Conservation (phyloP, 2,888 invertebrate species). For the Patella caerulea region DNA sequence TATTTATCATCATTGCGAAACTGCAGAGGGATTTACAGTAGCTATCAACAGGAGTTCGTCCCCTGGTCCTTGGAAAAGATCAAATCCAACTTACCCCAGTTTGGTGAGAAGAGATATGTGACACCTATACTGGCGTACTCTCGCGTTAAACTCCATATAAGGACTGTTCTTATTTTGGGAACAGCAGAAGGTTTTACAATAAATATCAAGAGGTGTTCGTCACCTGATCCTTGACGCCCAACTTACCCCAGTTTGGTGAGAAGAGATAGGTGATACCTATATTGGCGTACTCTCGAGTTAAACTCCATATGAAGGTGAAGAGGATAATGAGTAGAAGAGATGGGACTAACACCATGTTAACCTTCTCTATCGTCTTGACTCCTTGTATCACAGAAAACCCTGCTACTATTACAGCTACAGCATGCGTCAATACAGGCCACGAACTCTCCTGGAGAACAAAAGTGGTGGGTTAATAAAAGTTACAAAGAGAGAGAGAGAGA, state of each 20-base stretch:
- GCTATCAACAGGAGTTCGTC: no score
- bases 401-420: slow-evolving; percentile 49
- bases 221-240: not conserved
- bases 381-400: slow-evolving; percentile 59
- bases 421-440: slow-evolving; percentile 63
- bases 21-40: no score
- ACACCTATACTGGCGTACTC: slow-evolving; percentile 56
- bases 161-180: slow-evolving; percentile 18
- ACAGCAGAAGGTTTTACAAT: no score
- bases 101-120: slow-evolving; percentile 61
- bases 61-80: no score
- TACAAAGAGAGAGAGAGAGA: no score
- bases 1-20: no score
- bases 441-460: slow-evolving; percentile 48
- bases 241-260: slow-evolving; percentile 63
- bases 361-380: slow-evolving; percentile 65
- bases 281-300: slow-evolving; percentile 55
- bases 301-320: slow-evolving; percentile 63
- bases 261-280: slow-evolving; percentile 61
- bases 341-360: slow-evolving; percentile 64
- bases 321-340: slow-evolving; percentile 54
- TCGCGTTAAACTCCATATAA: slow-evolving; percentile 61
- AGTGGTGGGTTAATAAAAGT: no score
- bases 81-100: slow-evolving; percentile 53
- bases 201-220: no score